A percentile compares a stretch with the other conserved stretches of the same genome.
Conservation (phyloP, 2,888 invertebrate species). For the Chrysomela aeneicollis region DNA sequence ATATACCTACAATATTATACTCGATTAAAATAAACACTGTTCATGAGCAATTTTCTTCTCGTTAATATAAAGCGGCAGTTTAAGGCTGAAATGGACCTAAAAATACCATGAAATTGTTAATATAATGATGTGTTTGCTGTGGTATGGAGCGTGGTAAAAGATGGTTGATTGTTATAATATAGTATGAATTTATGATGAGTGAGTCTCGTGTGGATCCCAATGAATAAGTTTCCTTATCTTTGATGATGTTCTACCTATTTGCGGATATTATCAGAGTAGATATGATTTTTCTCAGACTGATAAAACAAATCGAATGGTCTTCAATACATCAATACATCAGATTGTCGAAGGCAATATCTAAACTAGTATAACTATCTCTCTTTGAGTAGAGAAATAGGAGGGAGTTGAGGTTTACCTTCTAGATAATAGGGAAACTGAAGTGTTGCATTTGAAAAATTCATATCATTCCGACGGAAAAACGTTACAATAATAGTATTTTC, state of each 20-base stretch:
- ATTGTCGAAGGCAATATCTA: no score
- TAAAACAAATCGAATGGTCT: no score
- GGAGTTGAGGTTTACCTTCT: no score
- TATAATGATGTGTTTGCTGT: conserved; percentile 40
- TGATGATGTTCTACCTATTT: not conserved
- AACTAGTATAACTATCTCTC: no score
- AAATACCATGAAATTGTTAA: conserved; percentile 39
- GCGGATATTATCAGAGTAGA: no score
- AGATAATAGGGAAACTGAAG: no score
- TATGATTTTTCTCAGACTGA: no score
- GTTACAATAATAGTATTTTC: no score
- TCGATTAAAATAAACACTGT: conserved; percentile 12
- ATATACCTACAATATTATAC: not conserved
- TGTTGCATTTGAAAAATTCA: no score
- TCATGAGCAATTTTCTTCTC: conserved; percentile 34
- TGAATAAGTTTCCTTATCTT: conserved; percentile 10
- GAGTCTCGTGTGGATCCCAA: conserved; percentile 31
- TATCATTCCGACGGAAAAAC: no score
- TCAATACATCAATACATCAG: no score
- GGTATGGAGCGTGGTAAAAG: conserved; percentile 33
- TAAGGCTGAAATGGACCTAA: conserved; percentile 39
- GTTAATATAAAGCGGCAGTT: conserved; percentile 39
- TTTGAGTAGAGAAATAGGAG: no score
- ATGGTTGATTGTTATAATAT: conserved; percentile 40
- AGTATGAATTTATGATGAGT: conserved; percentile 37